Conservation (phyloP, 1,140 invertebrate species). For the Littorina saxatilis region DNA sequence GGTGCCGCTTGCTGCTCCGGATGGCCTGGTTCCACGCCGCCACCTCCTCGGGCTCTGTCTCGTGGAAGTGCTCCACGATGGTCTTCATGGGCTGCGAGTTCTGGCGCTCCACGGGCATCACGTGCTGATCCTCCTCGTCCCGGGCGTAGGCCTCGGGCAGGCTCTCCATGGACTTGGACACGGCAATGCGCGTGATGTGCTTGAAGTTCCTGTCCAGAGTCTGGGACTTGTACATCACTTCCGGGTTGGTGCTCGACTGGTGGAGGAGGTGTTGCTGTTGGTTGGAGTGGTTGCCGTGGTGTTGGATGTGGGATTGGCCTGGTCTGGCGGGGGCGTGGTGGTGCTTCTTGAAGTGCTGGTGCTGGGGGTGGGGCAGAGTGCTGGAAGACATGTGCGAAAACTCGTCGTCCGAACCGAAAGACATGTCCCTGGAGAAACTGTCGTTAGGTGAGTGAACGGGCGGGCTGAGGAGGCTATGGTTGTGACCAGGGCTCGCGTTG, state of each 20-base stretch:
- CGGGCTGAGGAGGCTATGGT: not conserved
- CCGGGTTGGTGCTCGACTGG: not conserved
- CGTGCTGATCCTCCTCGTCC: not conserved
- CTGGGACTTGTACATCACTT: slow-evolving; percentile 2
- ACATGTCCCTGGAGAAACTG: slow-evolving; percentile 8
- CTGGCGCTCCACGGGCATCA: not conserved
- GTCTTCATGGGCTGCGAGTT: slow-evolving; percentile 28
- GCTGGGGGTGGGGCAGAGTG: not conserved
- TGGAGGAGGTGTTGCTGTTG: not conserved
- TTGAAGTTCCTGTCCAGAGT: slow-evolving; percentile 3
- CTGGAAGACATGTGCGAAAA: not conserved
- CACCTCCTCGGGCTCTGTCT: slow-evolving; percentile 10
- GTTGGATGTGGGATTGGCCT: slow-evolving; percentile 1
- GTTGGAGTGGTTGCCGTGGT: not conserved
- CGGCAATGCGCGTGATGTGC: slow-evolving; percentile 27
- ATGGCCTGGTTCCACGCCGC: not conserved
- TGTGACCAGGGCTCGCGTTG: not conserved
- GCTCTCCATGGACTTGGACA: slow-evolving; percentile 27
- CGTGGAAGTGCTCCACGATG: slow-evolving; percentile 28
- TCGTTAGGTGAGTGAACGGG: not conserved
- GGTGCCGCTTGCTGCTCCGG: not conserved
- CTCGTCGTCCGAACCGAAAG: slow-evolving; percentile 15
- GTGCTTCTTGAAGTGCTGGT: slow-evolving; percentile 19
- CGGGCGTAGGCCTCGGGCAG: not conserved
- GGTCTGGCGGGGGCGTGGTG: not conserved